A percentile compares a stretch with the other conserved stretches of the same genome.
phyloP scores from a whole-genome alignment of 2,888 invertebrate species.

The Epistrophella euchroma region DNA sequence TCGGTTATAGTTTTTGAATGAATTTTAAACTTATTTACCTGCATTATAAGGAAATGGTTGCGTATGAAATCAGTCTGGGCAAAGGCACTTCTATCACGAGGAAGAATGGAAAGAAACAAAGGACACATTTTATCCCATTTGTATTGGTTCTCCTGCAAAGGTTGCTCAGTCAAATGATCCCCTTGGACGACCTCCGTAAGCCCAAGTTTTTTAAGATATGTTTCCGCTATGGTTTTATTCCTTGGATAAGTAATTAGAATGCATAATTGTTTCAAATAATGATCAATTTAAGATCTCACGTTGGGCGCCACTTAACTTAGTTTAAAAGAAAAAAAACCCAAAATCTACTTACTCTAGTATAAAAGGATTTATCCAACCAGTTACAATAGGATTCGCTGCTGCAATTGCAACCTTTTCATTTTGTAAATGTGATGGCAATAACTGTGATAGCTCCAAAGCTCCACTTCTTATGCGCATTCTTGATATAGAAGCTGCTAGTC shows the following conservation, averaged over 20 bases:
- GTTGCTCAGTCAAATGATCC: constrained; percentile 66
- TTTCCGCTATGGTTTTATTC: constrained; percentile 61
- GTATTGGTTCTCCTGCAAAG: constrained; percentile 79
- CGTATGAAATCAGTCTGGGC: constrained; percentile 86
- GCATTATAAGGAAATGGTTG: constrained; percentile 85
- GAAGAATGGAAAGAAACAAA: constrained; percentile 85
- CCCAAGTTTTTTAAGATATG: constrained; percentile 51
- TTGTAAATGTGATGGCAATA: constrained; percentile 89
- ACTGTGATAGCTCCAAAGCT: constrained; percentile 88
- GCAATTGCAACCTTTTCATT: constrained; percentile 88
- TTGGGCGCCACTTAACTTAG: constrained; percentile 14
- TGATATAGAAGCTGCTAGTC: constrained; percentile 91
- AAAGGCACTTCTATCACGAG: constrained; percentile 85
- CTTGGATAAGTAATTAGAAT: constrained; percentile 4
- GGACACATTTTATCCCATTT: constrained; percentile 85
- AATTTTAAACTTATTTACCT: constrained; percentile 83
- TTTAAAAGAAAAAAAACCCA: not conserved
- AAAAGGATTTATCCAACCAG: constrained; percentile 92
- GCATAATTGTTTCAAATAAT: not conserved
- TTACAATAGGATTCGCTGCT: constrained; percentile 85
- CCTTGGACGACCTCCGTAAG: constrained; percentile 76
- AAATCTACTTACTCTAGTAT: constrained; percentile 86
- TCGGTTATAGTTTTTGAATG: not conserved
- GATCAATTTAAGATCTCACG: constrained; percentile 3
- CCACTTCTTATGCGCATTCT: constrained; percentile 90